Conservation (phyloP, 2,113 vertebrate genomes). For the Embiotoca jacksoni region DNA sequence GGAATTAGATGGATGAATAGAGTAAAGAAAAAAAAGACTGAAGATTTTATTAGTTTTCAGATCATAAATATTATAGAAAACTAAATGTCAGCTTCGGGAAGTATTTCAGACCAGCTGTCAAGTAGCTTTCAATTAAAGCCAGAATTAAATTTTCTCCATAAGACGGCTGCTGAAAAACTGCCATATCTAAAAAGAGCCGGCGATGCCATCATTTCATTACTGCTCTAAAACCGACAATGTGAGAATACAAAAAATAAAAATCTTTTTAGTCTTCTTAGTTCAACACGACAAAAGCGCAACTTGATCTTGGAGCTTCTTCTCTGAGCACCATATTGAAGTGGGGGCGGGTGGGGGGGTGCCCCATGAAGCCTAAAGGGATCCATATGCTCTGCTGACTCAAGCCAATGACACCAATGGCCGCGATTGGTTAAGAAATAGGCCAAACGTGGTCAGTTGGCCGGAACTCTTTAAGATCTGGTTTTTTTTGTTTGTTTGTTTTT, state of each 20-base stretch:
- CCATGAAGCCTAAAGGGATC: slow-evolving; percentile 53
- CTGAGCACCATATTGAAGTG: slow-evolving; percentile 65
- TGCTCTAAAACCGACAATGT: not conserved
- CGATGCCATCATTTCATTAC: not conserved
- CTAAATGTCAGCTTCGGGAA: slow-evolving; percentile 14
- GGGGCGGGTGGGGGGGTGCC: slow-evolving; percentile 2
- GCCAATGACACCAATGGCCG: slow-evolving; percentile 51
- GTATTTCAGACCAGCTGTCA: slow-evolving; percentile 17
- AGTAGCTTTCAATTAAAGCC: slow-evolving; percentile 22
- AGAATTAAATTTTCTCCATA: slow-evolving; percentile 25
- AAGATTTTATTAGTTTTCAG: not conserved
- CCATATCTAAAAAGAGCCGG: not conserved
- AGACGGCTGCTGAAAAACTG: slow-evolving; percentile 19
- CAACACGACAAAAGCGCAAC: not conserved
- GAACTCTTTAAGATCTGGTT: not conserved
- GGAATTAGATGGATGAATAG: not conserved
- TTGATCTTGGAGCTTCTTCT: slow-evolving; percentile 40
- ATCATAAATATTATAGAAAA: slow-evolving; percentile 29
- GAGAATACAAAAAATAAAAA: no score
- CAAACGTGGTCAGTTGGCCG: slow-evolving; percentile 10
- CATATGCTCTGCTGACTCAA: slow-evolving; percentile 71
- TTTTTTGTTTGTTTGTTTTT: no score
- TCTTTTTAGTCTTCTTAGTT: not conserved
- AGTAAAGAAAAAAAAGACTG: no score
- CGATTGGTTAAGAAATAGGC: slow-evolving; percentile 38